These are phyloP conservation scores for Ditylenchus weischeri DNA, from an alignment of 2,888 invertebrate genomes.

Conservation along the genomic window DNA sequence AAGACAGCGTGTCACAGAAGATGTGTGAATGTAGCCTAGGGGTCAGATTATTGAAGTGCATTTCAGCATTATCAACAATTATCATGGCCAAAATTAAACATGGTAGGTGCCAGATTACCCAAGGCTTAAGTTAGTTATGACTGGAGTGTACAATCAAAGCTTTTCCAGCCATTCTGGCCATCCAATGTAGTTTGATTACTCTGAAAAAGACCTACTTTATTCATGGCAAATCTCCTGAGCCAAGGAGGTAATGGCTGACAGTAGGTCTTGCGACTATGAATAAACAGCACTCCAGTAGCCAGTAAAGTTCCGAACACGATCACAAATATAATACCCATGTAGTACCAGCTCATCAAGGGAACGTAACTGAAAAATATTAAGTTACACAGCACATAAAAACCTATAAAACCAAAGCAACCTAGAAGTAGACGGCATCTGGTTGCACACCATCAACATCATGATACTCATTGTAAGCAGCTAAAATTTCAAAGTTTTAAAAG, in stretches of 20 bases:
- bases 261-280: conserved; percentile 51
- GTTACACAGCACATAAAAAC: no score
- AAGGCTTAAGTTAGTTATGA: no score
- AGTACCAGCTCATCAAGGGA: conserved; percentile 63
- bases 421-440: conserved; percentile 63
- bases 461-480: conserved; percentile 61
- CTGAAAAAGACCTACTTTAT: background rate
- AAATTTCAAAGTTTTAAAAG: conserved; percentile 7
- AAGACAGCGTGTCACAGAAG: no score
- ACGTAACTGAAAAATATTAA: conserved; percentile 55
- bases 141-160: no score
- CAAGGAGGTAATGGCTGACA: conserved; percentile 32
- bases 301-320: conserved; percentile 63
- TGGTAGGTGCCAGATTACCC: no score
- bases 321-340: conserved; percentile 62
- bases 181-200: no score
- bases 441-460: conserved; percentile 61
- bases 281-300: conserved; percentile 62
- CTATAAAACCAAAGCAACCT: conserved; percentile 27
- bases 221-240: conserved; percentile 30
- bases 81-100: no score
- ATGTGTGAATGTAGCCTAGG: no score
- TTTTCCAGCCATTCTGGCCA: no score
- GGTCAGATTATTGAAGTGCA: no score
- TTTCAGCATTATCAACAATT: no score